Base-by-base conservation (phyloP, 2,888 invertebrate genomes). In the Tenthredo scrophulariae region DNA sequence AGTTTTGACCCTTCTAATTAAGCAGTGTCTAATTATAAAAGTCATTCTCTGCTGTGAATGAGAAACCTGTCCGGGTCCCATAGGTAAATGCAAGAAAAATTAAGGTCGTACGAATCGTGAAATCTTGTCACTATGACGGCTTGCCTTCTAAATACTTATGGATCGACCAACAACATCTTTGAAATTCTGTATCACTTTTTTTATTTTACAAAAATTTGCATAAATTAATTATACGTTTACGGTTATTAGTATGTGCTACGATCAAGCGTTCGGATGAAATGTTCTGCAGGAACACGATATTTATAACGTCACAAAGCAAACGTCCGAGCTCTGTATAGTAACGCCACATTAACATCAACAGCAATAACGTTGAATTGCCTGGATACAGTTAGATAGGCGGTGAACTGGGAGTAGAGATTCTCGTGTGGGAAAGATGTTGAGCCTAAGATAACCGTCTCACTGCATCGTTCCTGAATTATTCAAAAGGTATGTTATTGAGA, bases 391-490 rank as follows among this genome's bases (percentile, higher is more conserved):
- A 80, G 58, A 80, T 40, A 80, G 58, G 26, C 80, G 62, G 58
- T 29, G 58, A 62, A 80, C 80, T 62, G 80, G 80, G 58, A 80
- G 80, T 62, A 40, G 80, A 40, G 58, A 80, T 80, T 80, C 58
- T 80, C 40, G 80, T 80, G 80, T 80, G 80, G 80, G 80, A 80
- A 62, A 80, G 80, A 80, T 80, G 58, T 50, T 80, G 33, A 50
- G 80, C 22, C 13, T 40, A 37, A 40, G 80, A 80, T 80, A 62
- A 80, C 33, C 80, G 58, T 62, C 58, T 62, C 62, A 22, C 37
- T 80, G 80, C 80, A 77, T 77, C 80, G 58, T 80, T 80, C 10
- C 62, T 80, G 80, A 80, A 80, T 80, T 80, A 80, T 77, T 46
- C 77, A 77, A 18, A 18, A 77, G 77, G 29, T 77, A 77, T 33